Conservation (phyloP, 2,888 invertebrate genomes). For the Holacanthella duospinosa region DNA sequence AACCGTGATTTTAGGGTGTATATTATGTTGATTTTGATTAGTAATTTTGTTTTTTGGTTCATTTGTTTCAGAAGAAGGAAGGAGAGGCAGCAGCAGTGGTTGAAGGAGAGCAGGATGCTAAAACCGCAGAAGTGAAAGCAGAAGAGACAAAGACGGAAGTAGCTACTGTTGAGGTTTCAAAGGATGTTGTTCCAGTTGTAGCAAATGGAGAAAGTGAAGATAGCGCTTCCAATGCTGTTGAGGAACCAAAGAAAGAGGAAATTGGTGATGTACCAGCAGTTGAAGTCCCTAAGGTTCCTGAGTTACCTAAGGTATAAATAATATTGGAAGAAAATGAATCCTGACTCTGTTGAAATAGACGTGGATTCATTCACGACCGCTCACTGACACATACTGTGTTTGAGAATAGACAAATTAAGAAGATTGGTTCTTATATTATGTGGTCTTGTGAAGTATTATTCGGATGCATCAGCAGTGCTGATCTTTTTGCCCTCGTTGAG, state of each 20-base stretch:
- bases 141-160: conserved; percentile 5
- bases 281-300: conserved; percentile 2
- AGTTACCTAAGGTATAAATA: neutral
- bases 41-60: conserved; percentile 7
- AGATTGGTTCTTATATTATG: too few relatives aligned
- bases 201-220: neutral
- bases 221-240: neutral
- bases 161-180: neutral
- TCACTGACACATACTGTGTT: too few relatives aligned
- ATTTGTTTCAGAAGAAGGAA: conserved; percentile 27
- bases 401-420: too few relatives aligned
- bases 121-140: neutral
- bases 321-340: too few relatives aligned
- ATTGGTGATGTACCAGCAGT: neutral
- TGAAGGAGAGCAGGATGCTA: conserved; percentile 14
- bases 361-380: too few relatives aligned
- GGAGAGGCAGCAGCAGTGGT: conserved; percentile 16
- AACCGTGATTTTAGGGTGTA: too few relatives aligned
- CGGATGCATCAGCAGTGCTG: too few relatives aligned
- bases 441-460: too few relatives aligned
- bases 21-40: too few relatives aligned
- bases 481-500: too few relatives aligned
- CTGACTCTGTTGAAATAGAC: too few relatives aligned
- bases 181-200: neutral
- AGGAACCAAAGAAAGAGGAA: conserved; percentile 12